phyloP scores from a whole-genome alignment of 2,888 invertebrate genomes.

The Tricholauxania praeusta region DNA sequence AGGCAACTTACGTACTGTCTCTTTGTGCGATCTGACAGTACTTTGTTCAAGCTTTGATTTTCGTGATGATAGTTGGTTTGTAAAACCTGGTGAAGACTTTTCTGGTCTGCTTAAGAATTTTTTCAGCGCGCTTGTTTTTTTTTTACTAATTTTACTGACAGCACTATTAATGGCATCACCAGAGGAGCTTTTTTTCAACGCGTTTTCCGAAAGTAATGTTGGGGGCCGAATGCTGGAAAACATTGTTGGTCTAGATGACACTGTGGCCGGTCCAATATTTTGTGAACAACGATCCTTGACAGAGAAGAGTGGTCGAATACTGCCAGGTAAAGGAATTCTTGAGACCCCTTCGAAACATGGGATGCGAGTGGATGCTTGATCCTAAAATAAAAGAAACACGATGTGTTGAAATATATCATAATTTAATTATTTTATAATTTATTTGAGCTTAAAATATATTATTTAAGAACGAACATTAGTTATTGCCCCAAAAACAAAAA shows the following conservation, averaged over 20 bases:
- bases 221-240: constrained; percentile 50
- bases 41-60: constrained; percentile 46
- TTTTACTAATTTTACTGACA: constrained; percentile 57
- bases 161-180: constrained; percentile 62
- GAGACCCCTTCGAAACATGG: constrained; percentile 63
- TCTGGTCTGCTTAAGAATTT: constrained; percentile 59
- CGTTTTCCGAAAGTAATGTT: constrained; percentile 44
- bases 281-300: constrained; percentile 22
- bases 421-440: background rate
- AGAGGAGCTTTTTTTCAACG: constrained; percentile 60
- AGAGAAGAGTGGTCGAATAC: constrained; percentile 46
- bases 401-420: background rate
- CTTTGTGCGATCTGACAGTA: constrained; percentile 14
- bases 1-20: constrained; percentile 21
- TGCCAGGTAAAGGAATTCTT: constrained; percentile 63
- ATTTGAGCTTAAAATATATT: background rate
- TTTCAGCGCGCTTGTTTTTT: constrained; percentile 59
- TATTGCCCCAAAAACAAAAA: no score
- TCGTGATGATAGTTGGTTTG: constrained; percentile 42
- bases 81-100: constrained; percentile 43
- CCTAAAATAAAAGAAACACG: constrained; percentile 54
- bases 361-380: constrained; percentile 62
- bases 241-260: constrained; percentile 50
- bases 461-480: no score
- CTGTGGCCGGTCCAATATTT: constrained; percentile 35